A percentile compares a stretch with the other conserved stretches of the same genome.
These are phyloP conservation scores for Phlogophora meticulosa DNA, from an alignment of 2,888 invertebrate species.

Conservation along the genomic window DNA sequence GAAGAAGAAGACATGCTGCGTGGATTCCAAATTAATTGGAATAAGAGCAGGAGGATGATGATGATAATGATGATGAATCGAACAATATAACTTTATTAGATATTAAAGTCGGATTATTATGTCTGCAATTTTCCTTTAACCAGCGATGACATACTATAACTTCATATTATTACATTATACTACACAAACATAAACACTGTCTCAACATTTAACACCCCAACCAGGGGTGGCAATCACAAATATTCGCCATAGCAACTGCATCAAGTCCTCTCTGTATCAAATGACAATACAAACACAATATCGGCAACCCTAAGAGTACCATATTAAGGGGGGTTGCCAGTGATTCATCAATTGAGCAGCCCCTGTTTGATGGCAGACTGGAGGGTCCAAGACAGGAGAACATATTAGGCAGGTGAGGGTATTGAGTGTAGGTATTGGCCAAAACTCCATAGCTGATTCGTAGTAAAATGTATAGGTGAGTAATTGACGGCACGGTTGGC, in stretches of 20 bases:
- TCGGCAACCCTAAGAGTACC: conserved; percentile 48
- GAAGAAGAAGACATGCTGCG: no score
- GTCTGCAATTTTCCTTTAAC: not conserved
- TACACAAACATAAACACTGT: conserved; percentile 20
- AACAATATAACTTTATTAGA: no score
- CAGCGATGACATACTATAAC: not conserved
- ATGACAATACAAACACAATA: conserved; percentile 73
- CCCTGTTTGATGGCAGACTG: conserved; percentile 69
- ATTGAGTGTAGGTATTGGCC: conserved; percentile 8
- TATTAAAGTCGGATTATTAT: not conserved
- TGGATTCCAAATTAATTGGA: no score
- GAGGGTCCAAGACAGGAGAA: conserved; percentile 61
- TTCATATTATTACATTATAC: conserved; percentile 12
- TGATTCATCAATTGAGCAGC: conserved; percentile 78
- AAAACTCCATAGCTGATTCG: conserved; percentile 6
- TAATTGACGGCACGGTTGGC: no score
- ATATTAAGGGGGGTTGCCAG: conserved; percentile 65
- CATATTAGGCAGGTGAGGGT: conserved; percentile 46
- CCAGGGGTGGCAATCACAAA: conserved; percentile 52
- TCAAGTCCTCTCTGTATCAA: conserved; percentile 72
- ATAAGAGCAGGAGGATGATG: no score
- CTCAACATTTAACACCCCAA: conserved; percentile 31
- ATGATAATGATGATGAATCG: no score
- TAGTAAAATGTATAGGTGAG: no score
- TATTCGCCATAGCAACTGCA: conserved; percentile 71